Percentiles rank a stretch among this genome's conserved stretches.
phyloP scores from a whole-genome alignment of 2,797 vertebrate species.

The Mycteria americana region DNA sequence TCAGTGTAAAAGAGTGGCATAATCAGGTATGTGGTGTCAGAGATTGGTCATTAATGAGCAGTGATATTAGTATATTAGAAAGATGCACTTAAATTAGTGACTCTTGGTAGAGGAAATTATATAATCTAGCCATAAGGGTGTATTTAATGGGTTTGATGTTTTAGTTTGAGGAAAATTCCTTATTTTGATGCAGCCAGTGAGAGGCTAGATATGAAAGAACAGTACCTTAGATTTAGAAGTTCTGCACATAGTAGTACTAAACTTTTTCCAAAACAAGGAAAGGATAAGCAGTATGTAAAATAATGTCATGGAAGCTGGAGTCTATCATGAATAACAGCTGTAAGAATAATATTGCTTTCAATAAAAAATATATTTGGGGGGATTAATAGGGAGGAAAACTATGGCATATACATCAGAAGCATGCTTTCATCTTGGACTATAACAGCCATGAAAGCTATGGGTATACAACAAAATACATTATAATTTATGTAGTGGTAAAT shows the following conservation, averaged over 20 bases:
- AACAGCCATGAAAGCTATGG: background rate
- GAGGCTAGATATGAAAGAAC: background rate
- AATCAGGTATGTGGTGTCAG: background rate
- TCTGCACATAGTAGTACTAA: background rate
- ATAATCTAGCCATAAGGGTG: background rate
- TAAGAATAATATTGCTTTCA: background rate
- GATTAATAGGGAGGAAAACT: background rate
- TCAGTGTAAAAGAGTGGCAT: background rate
- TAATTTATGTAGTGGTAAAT: background rate
- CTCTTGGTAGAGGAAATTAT: background rate
- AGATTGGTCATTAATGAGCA: background rate
- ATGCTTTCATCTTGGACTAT: background rate
- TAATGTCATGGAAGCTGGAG: background rate
- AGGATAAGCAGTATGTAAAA: background rate
- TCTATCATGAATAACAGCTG: background rate
- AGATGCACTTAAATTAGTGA: background rate
- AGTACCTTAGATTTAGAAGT: background rate
- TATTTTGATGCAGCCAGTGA: background rate
- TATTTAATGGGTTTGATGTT: background rate
- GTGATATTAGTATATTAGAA: background rate
- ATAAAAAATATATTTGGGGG: background rate
- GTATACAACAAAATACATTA: background rate
- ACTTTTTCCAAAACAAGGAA: background rate
- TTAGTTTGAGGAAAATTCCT: background rate
- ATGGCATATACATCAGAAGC: background rate